These are phyloP conservation scores for Stegana nigrithorax DNA, from an alignment of 2,888 invertebrate species.

Conservation along the genomic window DNA sequence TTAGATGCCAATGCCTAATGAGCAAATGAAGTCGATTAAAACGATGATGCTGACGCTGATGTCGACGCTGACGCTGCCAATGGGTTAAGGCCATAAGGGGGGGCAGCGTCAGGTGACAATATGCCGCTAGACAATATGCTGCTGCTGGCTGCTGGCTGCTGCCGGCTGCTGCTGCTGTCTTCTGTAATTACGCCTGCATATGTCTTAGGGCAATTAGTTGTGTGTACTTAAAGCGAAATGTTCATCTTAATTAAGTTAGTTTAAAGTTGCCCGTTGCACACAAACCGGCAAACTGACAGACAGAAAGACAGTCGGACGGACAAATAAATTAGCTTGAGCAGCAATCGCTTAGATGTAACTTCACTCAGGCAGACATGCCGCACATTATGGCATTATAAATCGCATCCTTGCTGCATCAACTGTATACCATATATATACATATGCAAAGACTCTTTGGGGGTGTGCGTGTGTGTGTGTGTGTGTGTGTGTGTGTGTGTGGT, in stretches of 20 bases:
- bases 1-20: constrained; percentile 45
- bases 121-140: too few relatives aligned
- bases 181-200: constrained; percentile 3
- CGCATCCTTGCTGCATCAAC: neutral
- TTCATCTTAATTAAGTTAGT: too few relatives aligned
- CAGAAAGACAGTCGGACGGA: too few relatives aligned
- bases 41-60: constrained; percentile 29
- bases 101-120: constrained; percentile 14
- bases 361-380: too few relatives aligned
- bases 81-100: neutral
- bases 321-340: too few relatives aligned
- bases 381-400: neutral
- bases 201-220: constrained; percentile 9
- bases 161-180: neutral
- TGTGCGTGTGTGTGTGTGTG: neutral
- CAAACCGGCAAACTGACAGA: too few relatives aligned
- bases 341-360: too few relatives aligned
- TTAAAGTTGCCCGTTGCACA: too few relatives aligned
- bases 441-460: neutral
- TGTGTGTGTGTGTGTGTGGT: neutral
- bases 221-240: too few relatives aligned
- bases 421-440: neutral
- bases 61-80: constrained; percentile 13
- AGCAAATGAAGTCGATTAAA: constrained; percentile 62
- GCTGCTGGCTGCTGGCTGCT: neutral